Percentiles rank a stretch among this genome's conserved stretches.
Conservation (phyloP, 2,888 invertebrate species). For the Bombyx huttoni region DNA sequence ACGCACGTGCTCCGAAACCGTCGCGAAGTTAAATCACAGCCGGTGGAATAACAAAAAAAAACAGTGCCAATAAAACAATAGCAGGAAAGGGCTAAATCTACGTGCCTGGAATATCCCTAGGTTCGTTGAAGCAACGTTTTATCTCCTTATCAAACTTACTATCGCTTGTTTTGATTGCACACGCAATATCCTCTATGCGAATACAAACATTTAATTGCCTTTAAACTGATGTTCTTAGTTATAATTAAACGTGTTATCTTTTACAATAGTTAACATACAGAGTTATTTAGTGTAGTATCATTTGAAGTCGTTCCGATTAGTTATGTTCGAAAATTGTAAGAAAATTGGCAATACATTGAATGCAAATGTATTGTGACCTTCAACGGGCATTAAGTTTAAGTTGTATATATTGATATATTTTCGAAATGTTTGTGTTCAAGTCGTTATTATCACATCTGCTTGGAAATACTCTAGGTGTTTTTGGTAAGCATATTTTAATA, state of each 20-base stretch:
- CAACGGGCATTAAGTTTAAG: too few species aligned
- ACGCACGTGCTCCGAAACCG: slow-evolving; percentile 18
- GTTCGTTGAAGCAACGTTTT: slow-evolving; percentile 44
- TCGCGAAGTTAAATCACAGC: slow-evolving; percentile 36
- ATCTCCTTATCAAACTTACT: slow-evolving; percentile 38
- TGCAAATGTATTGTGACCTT: too few species aligned
- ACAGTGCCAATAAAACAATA: slow-evolving; percentile 31
- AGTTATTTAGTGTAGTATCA: too few species aligned
- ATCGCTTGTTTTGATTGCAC: slow-evolving; percentile 41
- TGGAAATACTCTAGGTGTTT: too few species aligned
- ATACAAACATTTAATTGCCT: slow-evolving; percentile 17
- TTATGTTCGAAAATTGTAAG: too few species aligned
- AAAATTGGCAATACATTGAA: too few species aligned
- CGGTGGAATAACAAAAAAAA: slow-evolving; percentile 44
- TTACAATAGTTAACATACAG: not conserved
- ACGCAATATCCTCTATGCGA: slow-evolving; percentile 43
- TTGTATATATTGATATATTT: too few species aligned
- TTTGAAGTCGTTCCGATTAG: too few species aligned
- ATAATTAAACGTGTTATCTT: slow-evolving; percentile 9
- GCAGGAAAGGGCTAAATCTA: slow-evolving; percentile 25
- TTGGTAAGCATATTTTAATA: too few species aligned
- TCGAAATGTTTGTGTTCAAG: too few species aligned
- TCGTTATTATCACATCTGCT: too few species aligned
- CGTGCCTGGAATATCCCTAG: slow-evolving; percentile 51
- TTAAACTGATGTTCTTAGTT: slow-evolving; percentile 4